Conservation (phyloP, 2,888 invertebrate species). For the Epistrophella euchroma region DNA sequence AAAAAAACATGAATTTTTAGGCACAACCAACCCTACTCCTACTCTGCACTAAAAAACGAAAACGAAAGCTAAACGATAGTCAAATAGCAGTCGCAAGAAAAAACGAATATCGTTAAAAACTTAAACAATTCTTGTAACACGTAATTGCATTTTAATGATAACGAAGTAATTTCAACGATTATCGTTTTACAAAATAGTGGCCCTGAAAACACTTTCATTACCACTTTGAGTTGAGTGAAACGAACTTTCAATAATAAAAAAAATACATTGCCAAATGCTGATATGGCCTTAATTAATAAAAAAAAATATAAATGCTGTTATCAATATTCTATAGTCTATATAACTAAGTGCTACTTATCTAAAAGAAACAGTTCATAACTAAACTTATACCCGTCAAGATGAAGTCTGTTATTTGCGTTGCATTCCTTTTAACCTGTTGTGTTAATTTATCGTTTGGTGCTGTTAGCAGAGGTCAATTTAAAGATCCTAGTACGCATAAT, state of each 20-base stretch:
- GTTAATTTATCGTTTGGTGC: slow-evolving; percentile 5
- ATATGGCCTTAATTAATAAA: background rate
- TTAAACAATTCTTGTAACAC: too few species aligned
- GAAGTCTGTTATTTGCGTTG: slow-evolving; percentile 11
- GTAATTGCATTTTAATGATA: too few species aligned
- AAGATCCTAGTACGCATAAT: slow-evolving; percentile 30
- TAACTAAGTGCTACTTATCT: background rate
- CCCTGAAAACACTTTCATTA: background rate
- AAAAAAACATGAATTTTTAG: too few species aligned
- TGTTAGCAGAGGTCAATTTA: slow-evolving; percentile 14
- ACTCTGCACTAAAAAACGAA: too few species aligned
- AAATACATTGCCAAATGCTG: background rate
- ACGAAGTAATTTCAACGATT: too few species aligned
- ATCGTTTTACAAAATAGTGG: too few species aligned
- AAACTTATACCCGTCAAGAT: background rate
- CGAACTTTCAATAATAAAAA: background rate
- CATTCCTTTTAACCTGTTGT: background rate
- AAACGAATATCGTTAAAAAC: too few species aligned
- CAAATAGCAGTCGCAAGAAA: too few species aligned
- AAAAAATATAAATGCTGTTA: background rate
- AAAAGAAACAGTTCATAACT: background rate
- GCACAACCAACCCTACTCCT: too few species aligned
- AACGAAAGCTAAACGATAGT: too few species aligned
- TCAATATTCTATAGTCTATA: background rate
- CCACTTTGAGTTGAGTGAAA: background rate